A percentile compares a stretch with the other conserved stretches of the same genome.
Evolutionary conservation across 2,113 vertebrate genomes (phyloP).

Genomic region (Maccullochella peelii): DNA sequence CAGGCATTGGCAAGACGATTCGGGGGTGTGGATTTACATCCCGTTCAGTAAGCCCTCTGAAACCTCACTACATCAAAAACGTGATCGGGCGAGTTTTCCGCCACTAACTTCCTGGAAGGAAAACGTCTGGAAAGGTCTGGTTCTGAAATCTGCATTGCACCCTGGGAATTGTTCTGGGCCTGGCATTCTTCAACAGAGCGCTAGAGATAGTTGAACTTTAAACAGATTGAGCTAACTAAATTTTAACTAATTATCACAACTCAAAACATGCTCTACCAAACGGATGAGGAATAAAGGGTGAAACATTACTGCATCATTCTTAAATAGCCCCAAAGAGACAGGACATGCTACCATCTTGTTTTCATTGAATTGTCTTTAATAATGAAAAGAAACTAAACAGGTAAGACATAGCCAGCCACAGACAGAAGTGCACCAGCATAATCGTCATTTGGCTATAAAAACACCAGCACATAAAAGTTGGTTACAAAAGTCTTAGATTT

Average conservation of each 20-base stretch:
- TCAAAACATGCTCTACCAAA: not conserved
- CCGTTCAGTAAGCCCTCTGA: too few species aligned
- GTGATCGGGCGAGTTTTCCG: too few species aligned
- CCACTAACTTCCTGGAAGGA: too few species aligned
- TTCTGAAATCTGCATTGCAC: too few species aligned
- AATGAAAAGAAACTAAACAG: slow-evolving; percentile 63
- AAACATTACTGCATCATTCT: not conserved
- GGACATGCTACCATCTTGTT: not conserved
- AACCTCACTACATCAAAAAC: too few species aligned
- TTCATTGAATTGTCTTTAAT: slow-evolving; percentile 70
- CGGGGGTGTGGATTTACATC: too few species aligned
- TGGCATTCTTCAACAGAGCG: too few species aligned
- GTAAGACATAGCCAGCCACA: slow-evolving; percentile 47
- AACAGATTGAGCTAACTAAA: not conserved
- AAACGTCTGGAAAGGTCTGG: too few species aligned
- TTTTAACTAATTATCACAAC: not conserved
- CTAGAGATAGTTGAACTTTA: too few species aligned
- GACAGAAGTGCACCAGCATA: slow-evolving; percentile 43
- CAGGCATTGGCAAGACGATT: too few species aligned
- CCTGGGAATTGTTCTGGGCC: too few species aligned
- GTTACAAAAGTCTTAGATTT: slow-evolving; percentile 37
- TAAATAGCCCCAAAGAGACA: not conserved
- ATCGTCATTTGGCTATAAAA: slow-evolving; percentile 56
- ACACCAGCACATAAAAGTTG: slow-evolving; percentile 40
- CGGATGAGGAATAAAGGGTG: not conserved